These are phyloP conservation scores for Hylaea fasciaria DNA, from an alignment of 2,888 invertebrate species.

Conservation along the genomic window DNA sequence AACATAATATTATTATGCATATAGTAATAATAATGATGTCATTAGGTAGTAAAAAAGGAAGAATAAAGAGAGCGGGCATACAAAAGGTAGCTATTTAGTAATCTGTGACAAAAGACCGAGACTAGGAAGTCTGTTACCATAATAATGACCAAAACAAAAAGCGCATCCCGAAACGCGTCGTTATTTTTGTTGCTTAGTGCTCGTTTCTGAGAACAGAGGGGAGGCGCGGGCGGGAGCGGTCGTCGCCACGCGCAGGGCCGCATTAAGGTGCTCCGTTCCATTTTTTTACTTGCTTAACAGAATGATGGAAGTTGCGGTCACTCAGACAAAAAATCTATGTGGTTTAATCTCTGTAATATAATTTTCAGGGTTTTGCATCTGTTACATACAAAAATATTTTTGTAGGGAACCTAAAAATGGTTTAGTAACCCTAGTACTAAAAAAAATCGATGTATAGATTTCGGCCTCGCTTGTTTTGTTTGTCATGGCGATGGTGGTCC, in stretches of 20 bases:
- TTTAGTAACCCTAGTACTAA: no score
- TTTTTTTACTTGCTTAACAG: constrained; percentile 6
- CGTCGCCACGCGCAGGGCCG: constrained; percentile 79
- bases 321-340: no score
- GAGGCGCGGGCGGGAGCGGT: constrained; percentile 79
- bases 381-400: no score
- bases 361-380: neutral
- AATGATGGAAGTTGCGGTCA: neutral
- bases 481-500: no score
- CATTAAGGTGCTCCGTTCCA: constrained; percentile 46
- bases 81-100: no score
- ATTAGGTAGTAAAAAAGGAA: constrained; percentile 18
- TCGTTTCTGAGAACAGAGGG: constrained; percentile 78
- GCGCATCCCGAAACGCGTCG: constrained; percentile 76
- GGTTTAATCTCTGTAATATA: neutral
- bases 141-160: constrained; percentile 77
- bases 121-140: constrained; percentile 58
- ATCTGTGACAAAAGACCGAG: constrained; percentile 22
- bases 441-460: no score
- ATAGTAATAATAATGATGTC: no score
- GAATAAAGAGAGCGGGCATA: constrained; percentile 22
- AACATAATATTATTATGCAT: no score
- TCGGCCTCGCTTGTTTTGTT: no score
- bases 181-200: constrained; percentile 82
- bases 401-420: neutral